Base-by-base conservation (phyloP, 92 coral and sea anemone species). In the Parazoanthus atlanticus region DNA sequence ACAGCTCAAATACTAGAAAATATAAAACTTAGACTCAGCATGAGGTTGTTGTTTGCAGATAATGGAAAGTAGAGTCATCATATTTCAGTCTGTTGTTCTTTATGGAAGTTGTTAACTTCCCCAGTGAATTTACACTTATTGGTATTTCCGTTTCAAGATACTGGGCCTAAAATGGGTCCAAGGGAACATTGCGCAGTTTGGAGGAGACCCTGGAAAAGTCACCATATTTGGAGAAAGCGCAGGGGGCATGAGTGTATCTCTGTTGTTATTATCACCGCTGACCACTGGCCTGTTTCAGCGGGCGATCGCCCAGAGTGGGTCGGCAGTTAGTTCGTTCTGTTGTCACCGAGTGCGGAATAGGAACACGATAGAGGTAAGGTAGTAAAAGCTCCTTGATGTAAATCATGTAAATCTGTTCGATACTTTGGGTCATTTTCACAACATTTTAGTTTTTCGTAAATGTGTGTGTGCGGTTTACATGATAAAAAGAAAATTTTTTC, bases 201-300 rank as follows among this genome's bases (percentile, higher is more conserved):
- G 93, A 33, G 93, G 93, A 25, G 82, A 90, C 61, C 93, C 93
- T 4, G 86, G 72, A 0, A 76, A 65, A 29, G 93, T 90, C 13
- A 90, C 93, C 85, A 90, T 90, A 86, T 90, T 86, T 90, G 93
- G 93, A 7, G 90, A 90, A 76, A 90, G 93, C 67, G 93, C 93
- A 38, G 93, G 93, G 40, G 90, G 84, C 0, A 86, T 90, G 78
- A 90, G 93, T 54, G 90, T 86, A 2, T 82, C 93, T 15, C 82
- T 75, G 58, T 86, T 71, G n/a, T 90, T 90, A 52, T 54, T 90
- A 75, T 86, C 90, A 81, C 93, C 93, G 77, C 85, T 90, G n/a
- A 75, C 90, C 82, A 87, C 72, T 46, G 93, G 93, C 15, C 74
- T 90, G 87, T 90, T 86, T 82, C 90, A 81, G 16, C 93, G 93